Percentiles rank a stretch among this genome's conserved stretches.
Conservation (phyloP, 2,797 vertebrate genomes). For the Sebastes itinus region DNA sequence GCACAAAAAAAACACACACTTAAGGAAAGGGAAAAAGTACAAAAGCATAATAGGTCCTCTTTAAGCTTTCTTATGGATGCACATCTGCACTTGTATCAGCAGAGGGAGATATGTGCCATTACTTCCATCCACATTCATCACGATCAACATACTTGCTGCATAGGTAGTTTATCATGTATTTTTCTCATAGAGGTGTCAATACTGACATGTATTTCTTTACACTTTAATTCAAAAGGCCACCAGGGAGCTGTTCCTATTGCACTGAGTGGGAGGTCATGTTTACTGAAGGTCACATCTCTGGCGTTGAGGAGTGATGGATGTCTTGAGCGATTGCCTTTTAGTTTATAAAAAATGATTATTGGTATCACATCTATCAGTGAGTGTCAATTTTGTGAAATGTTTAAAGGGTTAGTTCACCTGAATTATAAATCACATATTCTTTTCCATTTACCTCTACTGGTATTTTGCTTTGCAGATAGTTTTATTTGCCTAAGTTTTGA, state of each 20-base stretch:
- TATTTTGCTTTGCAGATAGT: background rate
- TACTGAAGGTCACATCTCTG: background rate
- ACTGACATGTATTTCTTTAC: constrained; percentile 1
- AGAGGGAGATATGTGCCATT: constrained; percentile 43
- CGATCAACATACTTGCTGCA: constrained; percentile 9
- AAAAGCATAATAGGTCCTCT: background rate
- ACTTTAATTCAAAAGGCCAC: constrained; percentile 1
- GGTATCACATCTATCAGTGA: too few relatives aligned
- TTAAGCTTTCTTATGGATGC: constrained; percentile 12
- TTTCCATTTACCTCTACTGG: background rate
- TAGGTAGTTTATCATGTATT: constrained; percentile 52
- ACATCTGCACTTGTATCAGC: constrained; percentile 32
- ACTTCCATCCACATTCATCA: constrained; percentile 12
- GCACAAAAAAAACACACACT: background rate
- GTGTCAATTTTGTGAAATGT: background rate
- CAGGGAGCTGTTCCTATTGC: constrained; percentile 28
- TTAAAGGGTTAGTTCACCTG: background rate
- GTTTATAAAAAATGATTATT: background rate
- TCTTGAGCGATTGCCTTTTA: background rate
- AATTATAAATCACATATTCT: background rate
- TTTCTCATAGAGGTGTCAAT: constrained; percentile 16
- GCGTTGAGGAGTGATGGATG: constrained; percentile 38
- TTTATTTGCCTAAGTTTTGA: background rate
- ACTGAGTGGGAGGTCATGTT: constrained; percentile 7
- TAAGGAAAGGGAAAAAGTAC: background rate